Conservation (phyloP, 2,888 invertebrate species). For the Clepsis dumicolana region DNA sequence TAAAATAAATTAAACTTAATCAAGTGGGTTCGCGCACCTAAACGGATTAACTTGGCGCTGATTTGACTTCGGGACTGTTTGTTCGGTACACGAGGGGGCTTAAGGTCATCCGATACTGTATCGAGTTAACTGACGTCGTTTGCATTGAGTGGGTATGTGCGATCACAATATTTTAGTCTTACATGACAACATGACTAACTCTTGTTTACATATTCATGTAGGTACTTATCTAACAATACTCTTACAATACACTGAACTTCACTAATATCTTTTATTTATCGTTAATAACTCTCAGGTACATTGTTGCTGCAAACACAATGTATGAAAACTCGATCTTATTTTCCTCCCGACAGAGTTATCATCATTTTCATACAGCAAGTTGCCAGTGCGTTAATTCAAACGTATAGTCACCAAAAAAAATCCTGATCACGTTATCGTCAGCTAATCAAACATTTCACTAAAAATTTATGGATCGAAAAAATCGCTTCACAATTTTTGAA, state of each 20-base stretch:
- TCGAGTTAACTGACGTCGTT: constrained; percentile 62
- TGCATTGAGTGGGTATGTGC: constrained; percentile 26
- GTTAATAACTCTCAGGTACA: too few relatives aligned
- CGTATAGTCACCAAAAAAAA: constrained; percentile 1
- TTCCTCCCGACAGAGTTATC: too few relatives aligned
- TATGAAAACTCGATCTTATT: too few relatives aligned
- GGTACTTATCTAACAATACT: too few relatives aligned
- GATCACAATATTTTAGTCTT: background rate
- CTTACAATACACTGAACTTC: too few relatives aligned
- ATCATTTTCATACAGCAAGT: too few relatives aligned
- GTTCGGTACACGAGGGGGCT: constrained; percentile 77
- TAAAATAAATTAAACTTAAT: constrained; percentile 86
- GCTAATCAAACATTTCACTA: constrained; percentile 57
- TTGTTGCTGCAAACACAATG: too few relatives aligned
- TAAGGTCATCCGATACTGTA: constrained; percentile 76
- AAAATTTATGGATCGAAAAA: constrained; percentile 80
- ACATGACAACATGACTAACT: background rate
- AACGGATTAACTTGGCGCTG: constrained; percentile 85
- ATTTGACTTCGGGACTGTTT: constrained; percentile 83
- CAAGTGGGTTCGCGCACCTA: constrained; percentile 86
- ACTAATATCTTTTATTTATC: too few relatives aligned
- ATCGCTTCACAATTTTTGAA: constrained; percentile 73
- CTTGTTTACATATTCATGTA: too few relatives aligned
- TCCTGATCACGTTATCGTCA: constrained; percentile 32
- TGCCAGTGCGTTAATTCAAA: background rate